Evolutionary conservation across 2,888 invertebrate genomes (phyloP).

Genomic region (Xylota sylvarum): DNA sequence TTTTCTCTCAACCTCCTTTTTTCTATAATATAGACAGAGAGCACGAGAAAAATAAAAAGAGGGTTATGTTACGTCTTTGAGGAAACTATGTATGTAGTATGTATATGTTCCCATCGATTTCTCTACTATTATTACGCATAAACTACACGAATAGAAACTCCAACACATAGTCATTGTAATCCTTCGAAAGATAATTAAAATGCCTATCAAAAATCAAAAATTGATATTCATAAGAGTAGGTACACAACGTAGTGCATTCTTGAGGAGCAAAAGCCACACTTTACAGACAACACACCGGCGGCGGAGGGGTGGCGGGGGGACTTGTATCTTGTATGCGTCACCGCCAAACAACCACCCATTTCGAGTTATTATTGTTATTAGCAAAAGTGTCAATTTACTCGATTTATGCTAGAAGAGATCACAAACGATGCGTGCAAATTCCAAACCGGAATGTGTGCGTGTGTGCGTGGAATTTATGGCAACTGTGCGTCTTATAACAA

Average conservation of each 20-base stretch:
- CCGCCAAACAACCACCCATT: constrained; percentile 72
- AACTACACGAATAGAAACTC: not conserved
- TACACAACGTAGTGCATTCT: constrained; percentile 11
- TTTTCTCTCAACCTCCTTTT: not conserved
- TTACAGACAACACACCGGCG: constrained; percentile 18
- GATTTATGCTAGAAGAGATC: constrained; percentile 74
- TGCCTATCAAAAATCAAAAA: constrained; percentile 73
- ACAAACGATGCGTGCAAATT: constrained; percentile 77
- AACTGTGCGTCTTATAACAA: constrained; percentile 61
- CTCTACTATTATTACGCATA: constrained; percentile 5
- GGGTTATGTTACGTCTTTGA: not conserved
- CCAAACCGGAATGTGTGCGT: constrained; percentile 34
- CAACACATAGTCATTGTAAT: constrained; percentile 9
- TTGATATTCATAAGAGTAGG: constrained; percentile 42
- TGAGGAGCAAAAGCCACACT: constrained; percentile 14
- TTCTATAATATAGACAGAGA: too few species aligned
- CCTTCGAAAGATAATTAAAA: constrained; percentile 67
- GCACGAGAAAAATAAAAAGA: not conserved
- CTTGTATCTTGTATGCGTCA: constrained; percentile 39
- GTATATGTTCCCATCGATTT: constrained; percentile 32
- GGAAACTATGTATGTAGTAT: not conserved
- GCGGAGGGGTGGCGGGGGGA: too few species aligned
- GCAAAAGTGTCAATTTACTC: constrained; percentile 83
- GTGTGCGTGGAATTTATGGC: constrained; percentile 52
- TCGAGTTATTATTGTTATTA: constrained; percentile 79